Evolutionary conservation across 2,113 vertebrate genomes (phyloP).

Genomic region (Sebastes schlegelii): DNA sequence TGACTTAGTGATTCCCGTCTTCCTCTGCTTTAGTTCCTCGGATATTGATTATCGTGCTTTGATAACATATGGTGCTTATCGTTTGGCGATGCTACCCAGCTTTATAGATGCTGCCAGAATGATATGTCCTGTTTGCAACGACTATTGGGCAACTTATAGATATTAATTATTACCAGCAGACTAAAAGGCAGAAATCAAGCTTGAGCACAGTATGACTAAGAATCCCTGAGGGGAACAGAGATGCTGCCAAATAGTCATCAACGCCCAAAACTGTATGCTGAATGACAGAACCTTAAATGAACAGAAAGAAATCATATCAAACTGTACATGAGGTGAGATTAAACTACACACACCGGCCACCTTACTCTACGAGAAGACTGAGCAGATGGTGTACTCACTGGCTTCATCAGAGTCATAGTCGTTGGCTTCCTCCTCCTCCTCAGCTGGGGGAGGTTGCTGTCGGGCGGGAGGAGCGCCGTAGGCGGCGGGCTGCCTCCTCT

Average conservation of each 20-base stretch:
- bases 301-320: slow-evolving; percentile 11
- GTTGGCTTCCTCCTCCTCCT: slow-evolving; percentile 92
- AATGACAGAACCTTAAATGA: slow-evolving; percentile 16
- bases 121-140: slow-evolving; percentile 15
- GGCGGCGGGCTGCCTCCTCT: slow-evolving; percentile 81
- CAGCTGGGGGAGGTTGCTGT: slow-evolving; percentile 82
- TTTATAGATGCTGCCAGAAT: slow-evolving; percentile 7
- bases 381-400: slow-evolving; percentile 85
- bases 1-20: slow-evolving; percentile 34
- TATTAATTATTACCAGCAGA: slow-evolving; percentile 42
- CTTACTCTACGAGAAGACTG: slow-evolving; percentile 5
- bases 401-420: slow-evolving; percentile 97
- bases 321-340: slow-evolving; percentile 19
- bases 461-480: slow-evolving; percentile 64
- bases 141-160: slow-evolving; percentile 31
- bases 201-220: slow-evolving; percentile 24
- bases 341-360: slow-evolving; percentile 38
- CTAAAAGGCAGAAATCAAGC: slow-evolving; percentile 43
- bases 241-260: slow-evolving; percentile 30
- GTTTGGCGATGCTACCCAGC: slow-evolving; percentile 44
- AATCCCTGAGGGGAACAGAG: slow-evolving; percentile 2
- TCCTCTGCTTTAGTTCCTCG: slow-evolving; percentile 24
- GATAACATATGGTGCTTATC: slow-evolving; percentile 30
- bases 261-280: slow-evolving; percentile 3
- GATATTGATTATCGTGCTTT: slow-evolving; percentile 47